A percentile compares a stretch with the other conserved stretches of the same genome.
Evolutionary conservation across 1,140 invertebrate species (phyloP).

Genomic region (Plectrocnemia conspersa): DNA sequence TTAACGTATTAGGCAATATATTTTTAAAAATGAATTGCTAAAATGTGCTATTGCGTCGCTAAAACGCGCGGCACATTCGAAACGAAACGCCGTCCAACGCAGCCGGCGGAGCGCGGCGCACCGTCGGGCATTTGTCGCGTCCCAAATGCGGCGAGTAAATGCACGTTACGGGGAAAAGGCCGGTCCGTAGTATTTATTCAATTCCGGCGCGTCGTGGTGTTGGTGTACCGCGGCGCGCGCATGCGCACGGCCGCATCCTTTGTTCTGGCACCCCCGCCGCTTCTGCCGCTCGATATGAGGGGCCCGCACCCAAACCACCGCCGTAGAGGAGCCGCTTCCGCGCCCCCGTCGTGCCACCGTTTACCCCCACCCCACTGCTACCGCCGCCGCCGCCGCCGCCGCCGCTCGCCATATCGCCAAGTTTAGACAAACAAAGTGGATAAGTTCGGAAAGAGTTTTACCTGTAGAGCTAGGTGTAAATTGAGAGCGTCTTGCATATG

Average conservation of each 20-base stretch:
- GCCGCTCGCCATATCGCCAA: not conserved
- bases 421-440: conserved; percentile 5
- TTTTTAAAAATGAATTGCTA: too few relatives aligned
- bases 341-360: not conserved
- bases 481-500: too few relatives aligned
- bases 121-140: not conserved
- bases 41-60: too few relatives aligned
- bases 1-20: too few relatives aligned
- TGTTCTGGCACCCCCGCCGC: conserved; percentile 16
- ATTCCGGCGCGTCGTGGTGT: conserved; percentile 9
- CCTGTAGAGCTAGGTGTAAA: conserved; percentile 16
- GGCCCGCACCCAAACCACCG: conserved; percentile 1
- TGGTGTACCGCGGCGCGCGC: conserved; percentile 16
- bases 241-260: conserved; percentile 14
- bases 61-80: not conserved
- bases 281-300: conserved; percentile 16
- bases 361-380: not conserved
- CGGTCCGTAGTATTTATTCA: conserved; percentile 16
- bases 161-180: not conserved
- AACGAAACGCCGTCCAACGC: too few relatives aligned
- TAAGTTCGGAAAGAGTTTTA: conserved; percentile 13
- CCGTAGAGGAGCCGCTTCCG: not conserved
- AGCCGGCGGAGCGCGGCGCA: too few relatives aligned
- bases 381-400: not conserved
- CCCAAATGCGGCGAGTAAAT: too few relatives aligned